Evolutionary conservation across 2,113 vertebrate species (phyloP).

Genomic region (Dendrocopos noguchii): DNA sequence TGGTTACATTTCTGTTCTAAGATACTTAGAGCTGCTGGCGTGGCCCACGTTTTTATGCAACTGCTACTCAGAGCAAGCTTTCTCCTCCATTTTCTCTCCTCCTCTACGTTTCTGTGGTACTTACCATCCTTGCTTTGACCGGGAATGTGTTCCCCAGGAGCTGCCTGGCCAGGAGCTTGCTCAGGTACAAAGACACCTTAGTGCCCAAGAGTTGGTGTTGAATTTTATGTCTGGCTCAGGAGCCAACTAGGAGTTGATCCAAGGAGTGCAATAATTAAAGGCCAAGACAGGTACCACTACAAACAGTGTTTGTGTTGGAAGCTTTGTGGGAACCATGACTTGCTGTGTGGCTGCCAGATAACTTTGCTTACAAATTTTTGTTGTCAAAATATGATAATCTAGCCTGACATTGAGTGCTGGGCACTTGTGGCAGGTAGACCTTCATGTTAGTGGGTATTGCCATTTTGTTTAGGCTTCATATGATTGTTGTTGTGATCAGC

Average conservation of each 20-base stretch:
- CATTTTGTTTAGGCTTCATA: neutral
- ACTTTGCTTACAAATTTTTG: neutral
- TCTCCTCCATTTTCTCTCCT: neutral
- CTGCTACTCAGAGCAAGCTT: neutral
- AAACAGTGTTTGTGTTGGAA: neutral
- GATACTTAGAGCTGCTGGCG: neutral
- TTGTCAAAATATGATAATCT: neutral
- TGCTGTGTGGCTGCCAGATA: neutral
- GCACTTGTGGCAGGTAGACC: neutral
- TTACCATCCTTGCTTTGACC: neutral
- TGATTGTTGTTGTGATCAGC: neutral
- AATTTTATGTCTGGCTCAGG: neutral
- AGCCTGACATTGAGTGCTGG: fast-evolving
- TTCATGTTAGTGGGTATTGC: neutral
- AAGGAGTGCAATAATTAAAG: neutral
- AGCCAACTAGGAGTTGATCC: fast-evolving
- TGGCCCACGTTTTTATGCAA: neutral
- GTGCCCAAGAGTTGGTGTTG: neutral
- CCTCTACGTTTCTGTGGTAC: fast-evolving
- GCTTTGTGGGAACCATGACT: fast-evolving
- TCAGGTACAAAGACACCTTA: neutral
- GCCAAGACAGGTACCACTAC: neutral
- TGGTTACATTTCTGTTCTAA: neutral
- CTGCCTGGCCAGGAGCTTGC: neutral
- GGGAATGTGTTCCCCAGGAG: neutral